Percentiles rank a stretch among this genome's conserved stretches.
These are phyloP conservation scores for Gallinago solitaria DNA, from an alignment of 2,797 vertebrate species.

Conservation along the genomic window DNA sequence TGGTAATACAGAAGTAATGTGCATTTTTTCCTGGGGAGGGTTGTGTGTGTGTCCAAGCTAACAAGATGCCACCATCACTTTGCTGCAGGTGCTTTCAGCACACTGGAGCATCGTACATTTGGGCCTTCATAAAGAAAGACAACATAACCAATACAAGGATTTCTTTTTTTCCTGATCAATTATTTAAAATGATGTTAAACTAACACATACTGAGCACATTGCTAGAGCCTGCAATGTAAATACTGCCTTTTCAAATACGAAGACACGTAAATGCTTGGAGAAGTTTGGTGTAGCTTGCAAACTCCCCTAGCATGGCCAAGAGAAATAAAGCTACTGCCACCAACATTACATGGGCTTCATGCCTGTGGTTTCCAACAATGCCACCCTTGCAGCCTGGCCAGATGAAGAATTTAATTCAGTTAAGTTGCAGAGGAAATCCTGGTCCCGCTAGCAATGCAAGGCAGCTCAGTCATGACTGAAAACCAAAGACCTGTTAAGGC, in stretches of 20 bases:
- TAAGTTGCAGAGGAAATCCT: neutral
- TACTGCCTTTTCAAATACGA: neutral
- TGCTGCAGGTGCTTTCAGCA: neutral
- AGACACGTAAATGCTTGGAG: neutral
- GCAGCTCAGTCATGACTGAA: neutral
- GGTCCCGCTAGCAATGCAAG: neutral
- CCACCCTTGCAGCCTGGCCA: neutral
- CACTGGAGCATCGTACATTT: neutral
- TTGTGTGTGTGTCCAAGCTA: neutral
- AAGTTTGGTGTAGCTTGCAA: neutral
- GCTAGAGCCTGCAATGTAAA: neutral
- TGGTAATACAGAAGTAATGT: neutral
- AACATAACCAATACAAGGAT: neutral
- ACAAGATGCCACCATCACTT: neutral
- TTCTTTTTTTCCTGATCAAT: neutral
- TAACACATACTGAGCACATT: neutral
- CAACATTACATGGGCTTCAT: neutral
- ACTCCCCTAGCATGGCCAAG: neutral
- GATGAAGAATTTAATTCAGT: neutral
- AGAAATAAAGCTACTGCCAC: constrained; percentile 9
- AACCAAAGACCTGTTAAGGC: neutral
- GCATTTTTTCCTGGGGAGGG: neutral
- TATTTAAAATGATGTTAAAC: neutral
- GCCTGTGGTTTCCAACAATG: constrained; percentile 26
- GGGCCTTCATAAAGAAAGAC: neutral